Percentiles rank a stretch among this genome's conserved stretches.
Evolutionary conservation across 2,113 vertebrate species (phyloP).

Genomic region (Emydura subglobosa): DNA sequence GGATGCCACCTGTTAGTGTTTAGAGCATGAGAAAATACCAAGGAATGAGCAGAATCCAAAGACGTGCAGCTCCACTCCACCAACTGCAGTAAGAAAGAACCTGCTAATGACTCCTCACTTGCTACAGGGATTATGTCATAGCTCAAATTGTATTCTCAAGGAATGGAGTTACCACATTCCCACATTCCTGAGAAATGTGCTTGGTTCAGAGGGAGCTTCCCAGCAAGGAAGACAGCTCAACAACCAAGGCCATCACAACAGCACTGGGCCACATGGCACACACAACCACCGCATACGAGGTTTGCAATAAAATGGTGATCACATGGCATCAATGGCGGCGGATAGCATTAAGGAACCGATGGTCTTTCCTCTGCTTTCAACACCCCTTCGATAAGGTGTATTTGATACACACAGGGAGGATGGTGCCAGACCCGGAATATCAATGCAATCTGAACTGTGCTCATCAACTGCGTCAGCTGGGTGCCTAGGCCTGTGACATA

Average conservation of each 20-base stretch:
- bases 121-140: slow-evolving; percentile 75
- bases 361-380: fast-evolving
- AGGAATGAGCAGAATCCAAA: slow-evolving; percentile 76
- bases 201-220: slow-evolving; percentile 25
- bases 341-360: fast-evolving
- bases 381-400: not conserved
- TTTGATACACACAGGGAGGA: fast-evolving
- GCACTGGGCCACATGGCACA: not conserved
- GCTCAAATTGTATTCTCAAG: slow-evolving; percentile 72
- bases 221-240: not conserved
- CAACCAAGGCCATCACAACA: fast-evolving
- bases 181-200: slow-evolving; percentile 43
- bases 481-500: fast-evolving
- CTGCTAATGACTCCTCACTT: slow-evolving; percentile 77
- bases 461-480: not conserved
- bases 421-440: not conserved
- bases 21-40: slow-evolving; percentile 75
- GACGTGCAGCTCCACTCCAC: not conserved
- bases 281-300: not conserved
- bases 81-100: slow-evolving; percentile 76
- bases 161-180: slow-evolving; percentile 63
- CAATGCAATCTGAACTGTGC: not conserved
- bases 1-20: slow-evolving; percentile 64
- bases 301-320: fast-evolving
- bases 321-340: fast-evolving